phyloP scores from a whole-genome alignment of 2,113 vertebrate genomes.

The Pogonocichla stellata region DNA sequence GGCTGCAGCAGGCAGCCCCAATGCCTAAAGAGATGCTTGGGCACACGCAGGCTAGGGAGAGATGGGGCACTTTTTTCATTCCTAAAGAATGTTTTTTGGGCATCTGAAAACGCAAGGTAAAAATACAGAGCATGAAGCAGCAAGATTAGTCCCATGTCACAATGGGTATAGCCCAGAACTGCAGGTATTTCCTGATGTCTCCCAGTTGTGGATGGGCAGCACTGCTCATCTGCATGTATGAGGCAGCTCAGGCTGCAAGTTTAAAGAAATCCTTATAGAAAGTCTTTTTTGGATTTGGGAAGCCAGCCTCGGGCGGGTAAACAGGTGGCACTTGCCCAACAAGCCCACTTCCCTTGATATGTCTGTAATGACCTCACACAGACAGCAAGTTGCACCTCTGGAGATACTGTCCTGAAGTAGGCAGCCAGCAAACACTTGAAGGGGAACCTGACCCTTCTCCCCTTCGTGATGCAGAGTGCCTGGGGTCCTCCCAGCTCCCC shows the following conservation, averaged over 20 bases:
- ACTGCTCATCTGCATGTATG: not conserved
- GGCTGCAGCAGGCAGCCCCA: fast-evolving
- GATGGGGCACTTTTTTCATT: not conserved
- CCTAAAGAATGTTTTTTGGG: not conserved
- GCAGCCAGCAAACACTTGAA: not conserved
- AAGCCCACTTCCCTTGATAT: not conserved
- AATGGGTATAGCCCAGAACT: not conserved
- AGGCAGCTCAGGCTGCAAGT: not conserved
- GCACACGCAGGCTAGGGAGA: not conserved
- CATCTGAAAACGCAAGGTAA: not conserved
- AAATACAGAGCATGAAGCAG: not conserved
- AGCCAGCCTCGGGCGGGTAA: not conserved
- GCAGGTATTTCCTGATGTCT: not conserved
- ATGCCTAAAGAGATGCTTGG: not conserved
- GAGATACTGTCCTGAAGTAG: not conserved
- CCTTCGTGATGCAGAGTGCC: not conserved
- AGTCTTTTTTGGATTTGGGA: not conserved
- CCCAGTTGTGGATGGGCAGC: not conserved
- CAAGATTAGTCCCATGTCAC: not conserved
- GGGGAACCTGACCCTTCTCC: not conserved
- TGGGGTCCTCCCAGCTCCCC: not conserved
- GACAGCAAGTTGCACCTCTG: fast-evolving
- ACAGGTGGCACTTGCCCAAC: not conserved
- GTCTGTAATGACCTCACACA: not conserved
- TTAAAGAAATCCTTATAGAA: not conserved